These are phyloP conservation scores for Pseudorectes ferrugineus DNA, from an alignment of 2,113 vertebrate species.

Conservation along the genomic window DNA sequence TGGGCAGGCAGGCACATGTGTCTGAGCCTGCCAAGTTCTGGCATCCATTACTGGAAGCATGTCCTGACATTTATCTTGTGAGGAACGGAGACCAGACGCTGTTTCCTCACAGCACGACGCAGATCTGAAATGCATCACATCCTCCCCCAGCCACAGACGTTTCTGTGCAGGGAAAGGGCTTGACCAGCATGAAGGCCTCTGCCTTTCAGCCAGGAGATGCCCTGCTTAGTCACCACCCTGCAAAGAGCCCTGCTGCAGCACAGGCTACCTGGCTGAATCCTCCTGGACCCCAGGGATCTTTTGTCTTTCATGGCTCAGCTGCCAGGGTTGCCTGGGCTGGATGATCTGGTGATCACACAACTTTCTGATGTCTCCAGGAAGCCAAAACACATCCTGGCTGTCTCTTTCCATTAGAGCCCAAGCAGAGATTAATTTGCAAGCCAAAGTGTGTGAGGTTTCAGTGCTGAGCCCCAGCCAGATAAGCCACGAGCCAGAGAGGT, in stretches of 20 bases:
- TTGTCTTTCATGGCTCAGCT: not conserved
- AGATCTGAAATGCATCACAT: not conserved
- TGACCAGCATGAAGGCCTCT: not conserved
- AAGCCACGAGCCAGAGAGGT: not conserved
- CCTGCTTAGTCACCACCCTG: not conserved
- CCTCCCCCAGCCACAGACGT: not conserved
- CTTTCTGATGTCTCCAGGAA: not conserved
- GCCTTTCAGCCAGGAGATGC: not conserved
- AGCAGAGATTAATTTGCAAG: not conserved
- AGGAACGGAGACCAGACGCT: not conserved
- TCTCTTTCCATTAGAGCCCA: not conserved
- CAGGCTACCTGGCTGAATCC: not conserved
- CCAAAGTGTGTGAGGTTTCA: not conserved
- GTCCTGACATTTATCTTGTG: not conserved
- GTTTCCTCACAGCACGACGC: not conserved
- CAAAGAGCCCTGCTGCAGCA: not conserved
- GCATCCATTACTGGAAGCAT: not conserved
- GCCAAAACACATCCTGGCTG: not conserved
- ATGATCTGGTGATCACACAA: not conserved
- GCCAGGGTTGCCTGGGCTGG: not conserved
- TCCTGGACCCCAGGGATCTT: not conserved
- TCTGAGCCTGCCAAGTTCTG: not conserved
- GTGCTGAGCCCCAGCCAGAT: not conserved
- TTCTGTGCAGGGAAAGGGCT: not conserved
- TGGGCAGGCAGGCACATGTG: not conserved